A percentile compares a stretch with the other conserved stretches of the same genome.
These are phyloP conservation scores for Sipha maydis DNA, from an alignment of 2,888 invertebrate genomes.

Conservation along the genomic window DNA sequence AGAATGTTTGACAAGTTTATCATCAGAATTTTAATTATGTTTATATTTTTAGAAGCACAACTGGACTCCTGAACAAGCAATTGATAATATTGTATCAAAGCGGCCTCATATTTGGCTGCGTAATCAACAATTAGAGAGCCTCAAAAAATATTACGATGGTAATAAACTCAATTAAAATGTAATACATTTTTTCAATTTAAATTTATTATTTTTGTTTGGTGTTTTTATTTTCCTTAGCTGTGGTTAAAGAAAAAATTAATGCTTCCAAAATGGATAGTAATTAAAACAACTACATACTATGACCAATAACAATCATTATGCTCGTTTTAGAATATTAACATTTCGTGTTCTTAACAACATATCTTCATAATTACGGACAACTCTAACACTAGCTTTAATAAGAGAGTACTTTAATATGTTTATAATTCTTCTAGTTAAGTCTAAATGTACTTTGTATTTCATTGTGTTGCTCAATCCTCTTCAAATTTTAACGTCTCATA, in stretches of 20 bases:
- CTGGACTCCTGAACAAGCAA: slow-evolving; percentile 87
- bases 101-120: slow-evolving; percentile 88
- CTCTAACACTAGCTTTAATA: slow-evolving; percentile 28
- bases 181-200: background rate
- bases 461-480: slow-evolving; percentile 8
- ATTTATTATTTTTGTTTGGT: slow-evolving; percentile 7
- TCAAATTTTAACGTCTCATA: background rate
- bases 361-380: slow-evolving; percentile 24
- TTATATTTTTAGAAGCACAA: slow-evolving; percentile 79
- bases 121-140: slow-evolving; percentile 86
- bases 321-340: slow-evolving; percentile 38
- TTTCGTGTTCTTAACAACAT: slow-evolving; percentile 33
- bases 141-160: slow-evolving; percentile 71
- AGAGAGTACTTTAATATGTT: background rate
- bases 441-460: slow-evolving; percentile 1
- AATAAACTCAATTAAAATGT: slow-evolving; percentile 18
- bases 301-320: slow-evolving; percentile 38
- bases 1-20: background rate
- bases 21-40: slow-evolving; percentile 36
- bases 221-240: slow-evolving; percentile 46
- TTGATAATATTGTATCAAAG: slow-evolving; percentile 79
- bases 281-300: slow-evolving; percentile 27
- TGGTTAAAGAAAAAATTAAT: slow-evolving; percentile 52
- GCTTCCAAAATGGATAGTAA: slow-evolving; percentile 29
- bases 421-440: slow-evolving; percentile 27